Evolutionary conservation across 2,113 vertebrate genomes (phyloP), one percentile per base, ranked within the genome.

Genomic region (Atractosteus spatula): DNA sequence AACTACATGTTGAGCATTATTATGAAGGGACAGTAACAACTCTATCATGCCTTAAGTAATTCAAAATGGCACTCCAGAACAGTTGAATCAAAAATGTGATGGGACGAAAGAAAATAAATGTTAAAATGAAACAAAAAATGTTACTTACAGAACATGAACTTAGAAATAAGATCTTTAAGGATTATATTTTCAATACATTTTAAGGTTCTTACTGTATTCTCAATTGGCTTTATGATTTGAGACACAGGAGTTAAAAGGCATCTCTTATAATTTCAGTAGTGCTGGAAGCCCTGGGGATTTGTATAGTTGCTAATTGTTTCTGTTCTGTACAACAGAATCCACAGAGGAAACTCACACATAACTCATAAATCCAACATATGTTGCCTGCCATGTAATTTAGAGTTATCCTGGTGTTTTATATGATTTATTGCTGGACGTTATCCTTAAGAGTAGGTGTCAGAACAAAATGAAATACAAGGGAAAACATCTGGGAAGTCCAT

Each of bases 401-500:
- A 74, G 79, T 72, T 81, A 3, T 76, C 72, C 80, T 79, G 74
- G 29, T 74, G 77, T 66, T 14, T 78, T 55, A 68, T 41, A 75
- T 88, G 87, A 91, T 91, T 91, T 90, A 90, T 76, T 77, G 80
- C 84, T 74, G 84, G 85, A 86, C 86, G 83, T 82, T 84, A 82
- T 85, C 80, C 83, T 82, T 83, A 81, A 85, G 87, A 91, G 88
- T 88, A 89, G 86, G 84, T 86, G 29, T 29, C 29, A 29, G 87
- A 80, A 80, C 82, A 87, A 81, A 84, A 80, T 83, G 80, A 84
- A 85, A 87, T 82, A 77, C 78, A 81, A 74, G 75, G 78, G 70
- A 78, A 77, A 82, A 87, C 90, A 90, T 90, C 90, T 91, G 90
- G 86, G 82, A 84, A 86, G 74, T 43, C 68, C 76, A 82, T 88